Base-by-base conservation (phyloP, 2,888 invertebrate species). In the Rhagium mordax region DNA sequence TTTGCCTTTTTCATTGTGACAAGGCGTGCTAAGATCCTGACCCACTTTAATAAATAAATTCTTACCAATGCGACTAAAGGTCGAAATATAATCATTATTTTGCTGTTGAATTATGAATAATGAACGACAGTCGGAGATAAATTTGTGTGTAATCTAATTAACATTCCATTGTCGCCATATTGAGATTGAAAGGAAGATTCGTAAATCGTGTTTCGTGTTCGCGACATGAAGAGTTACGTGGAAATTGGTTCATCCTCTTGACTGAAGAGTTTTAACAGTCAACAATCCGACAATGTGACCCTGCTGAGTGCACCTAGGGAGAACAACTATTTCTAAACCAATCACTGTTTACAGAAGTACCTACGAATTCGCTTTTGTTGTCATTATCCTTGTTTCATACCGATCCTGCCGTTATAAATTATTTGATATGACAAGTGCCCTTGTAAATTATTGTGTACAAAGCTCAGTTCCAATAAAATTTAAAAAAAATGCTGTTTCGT, bases 181-280 rank as follows among this genome's bases (percentile, higher is more conserved):
- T 78, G 79, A 71, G 76, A 78, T 78, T 77, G 79, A 82, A 81
- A 81, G 81, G 81, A 79, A 81, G 79, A 82, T 82, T 83, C 79
- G 81, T 81, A 81, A 83, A 83, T 82, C 83, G 78, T 76, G 79
- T 77, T 78, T 80, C 77, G 79, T 86, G 85, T 79, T 81, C 75
- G 80, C 82, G 86, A 86, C 86, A 81, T 84, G 79, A 80, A 85
- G 85, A 78, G 81, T 81, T 81, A 79, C 80, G 81, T 78, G 82
- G 81, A 85, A 85, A 85, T 85, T 85, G 84, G 85, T 85, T 85
- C 84, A 83, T 84, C 84, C 84, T 80, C 84, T 85, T 79, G 78
- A 82, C 78, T 82, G 74, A 76, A 83, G 83, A 84, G 84, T 83
- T 85, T 85, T 82, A 83, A 84, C 84, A 83, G 83, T 84, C 83